A percentile compares a stretch with the other conserved stretches of the same genome.
Conservation (phyloP, 2,888 invertebrate genomes). For the Ptycholaimellus sp. region DNA sequence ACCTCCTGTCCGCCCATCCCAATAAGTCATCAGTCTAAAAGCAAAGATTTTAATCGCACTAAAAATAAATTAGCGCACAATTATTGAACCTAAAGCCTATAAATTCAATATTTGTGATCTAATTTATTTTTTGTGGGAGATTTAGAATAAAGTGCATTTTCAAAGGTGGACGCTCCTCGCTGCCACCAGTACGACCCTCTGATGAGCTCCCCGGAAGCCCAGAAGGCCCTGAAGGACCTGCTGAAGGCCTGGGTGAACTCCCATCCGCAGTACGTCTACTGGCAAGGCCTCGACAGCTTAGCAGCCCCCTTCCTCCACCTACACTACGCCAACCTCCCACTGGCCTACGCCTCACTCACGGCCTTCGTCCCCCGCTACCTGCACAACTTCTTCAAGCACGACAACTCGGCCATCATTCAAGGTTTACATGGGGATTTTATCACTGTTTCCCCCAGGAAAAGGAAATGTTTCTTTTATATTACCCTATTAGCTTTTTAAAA, state of each 20-base stretch:
- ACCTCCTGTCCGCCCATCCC: no score
- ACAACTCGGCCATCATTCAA: constrained; percentile 83
- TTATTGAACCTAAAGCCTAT: no score
- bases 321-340: constrained; percentile 85
- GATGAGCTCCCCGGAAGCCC: constrained; percentile 72
- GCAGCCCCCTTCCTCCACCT: constrained; percentile 87
- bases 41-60: no score
- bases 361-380: constrained; percentile 85
- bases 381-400: constrained; percentile 83
- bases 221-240: constrained; percentile 63
- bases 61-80: no score
- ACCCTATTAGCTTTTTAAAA: not conserved
- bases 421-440: no score
- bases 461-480: not conserved
- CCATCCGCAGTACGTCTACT: constrained; percentile 86
- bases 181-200: constrained; percentile 97
- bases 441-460: no score
- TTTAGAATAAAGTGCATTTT: no score
- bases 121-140: no score
- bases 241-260: constrained; percentile 86
- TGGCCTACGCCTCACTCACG: constrained; percentile 78
- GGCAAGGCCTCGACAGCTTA: constrained; percentile 94
- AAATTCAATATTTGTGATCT: no score
- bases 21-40: no score
- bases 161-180: constrained; percentile 93